Evolutionary conservation across 2,888 invertebrate genomes (phyloP), one percentile per base, ranked within the genome.

Genomic region (Microplitis deprimator): DNA sequence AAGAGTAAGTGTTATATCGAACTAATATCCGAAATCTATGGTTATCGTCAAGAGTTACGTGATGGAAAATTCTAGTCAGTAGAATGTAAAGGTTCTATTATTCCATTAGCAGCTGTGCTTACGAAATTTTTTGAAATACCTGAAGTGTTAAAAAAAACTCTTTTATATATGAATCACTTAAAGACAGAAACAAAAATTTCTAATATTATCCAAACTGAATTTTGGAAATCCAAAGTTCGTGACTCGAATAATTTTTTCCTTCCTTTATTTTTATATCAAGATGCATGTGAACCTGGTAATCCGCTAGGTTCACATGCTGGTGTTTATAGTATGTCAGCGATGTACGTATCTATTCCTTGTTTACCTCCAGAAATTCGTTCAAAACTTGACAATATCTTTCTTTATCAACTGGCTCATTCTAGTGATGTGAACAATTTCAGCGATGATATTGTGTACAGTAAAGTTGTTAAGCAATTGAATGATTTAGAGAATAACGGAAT

Each of bases 301-400:
- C 73, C 76, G 13, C 59, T 80, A 38, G 78, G 78, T 16, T 72
- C 76, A 13, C 77, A 76, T 41, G 68, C 68, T 6, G 67, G 62
- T 60, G 38, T 79, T 13, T 76, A 80, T 41, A 78, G 74, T 68
- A 71, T 79, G 68, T 68, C 74, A 6, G 80, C 72, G n/a, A 70
- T 78, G 41, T 80, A 79, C 68, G 6, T 68, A 4, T 61, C 76
- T 29, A 20, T 80, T 8, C 75, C 79, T 5, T 79, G 77, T 64
- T 59, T 80, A 17, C 80, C 80, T 17, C 72, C 76, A 5, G 62
- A 71, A 68, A 68, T 71, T 16, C 75, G 68, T 10, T 79, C 76
- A 8, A 74, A 79, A 64, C 38, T 79, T 5, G 64, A 73, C 20
- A 69, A 76, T 70, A 76, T 76, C 50, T 76, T 70, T 64, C 64